Base-by-base conservation (phyloP, 2,113 vertebrate genomes). In the Reinhardtius hippoglossoides region DNA sequence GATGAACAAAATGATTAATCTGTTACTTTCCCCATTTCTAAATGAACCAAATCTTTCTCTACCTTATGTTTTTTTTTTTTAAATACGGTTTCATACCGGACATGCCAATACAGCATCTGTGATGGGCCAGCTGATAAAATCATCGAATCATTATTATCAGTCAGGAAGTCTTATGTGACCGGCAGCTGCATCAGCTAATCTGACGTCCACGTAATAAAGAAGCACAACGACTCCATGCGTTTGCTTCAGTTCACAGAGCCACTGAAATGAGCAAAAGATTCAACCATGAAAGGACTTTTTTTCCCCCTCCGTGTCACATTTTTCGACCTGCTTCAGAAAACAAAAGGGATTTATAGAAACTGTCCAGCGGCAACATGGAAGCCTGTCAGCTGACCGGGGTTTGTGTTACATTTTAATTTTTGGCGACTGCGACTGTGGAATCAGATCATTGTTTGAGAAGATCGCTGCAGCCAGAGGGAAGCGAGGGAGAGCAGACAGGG, bases 401-500 rank as follows among this genome's bases (percentile, higher is more conserved):
- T 75, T 86, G 58, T 67, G 65, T 83, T 77, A 72, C 81, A 72
- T 86, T 88, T 82, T 73, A 74, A 87, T 84, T 84, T 50, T 87
- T 83, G 81, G 76, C 84, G 77, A 12, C 37, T 40, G 13, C 3
- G 5, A 81, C 44, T 26, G 24, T 63, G 62, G 82, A 88, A 81
- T 74, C 75, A 82, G 82, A 87, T 89, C 73, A 72, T 71, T 88
- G 83, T 92, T 84, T 83, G 76, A 50, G 55, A 64, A 83, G 73
- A 87, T 57, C 76, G 58, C 74, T 80, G 78, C 69, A 88, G 87
- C 85, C 82, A 70, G 71, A 82, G 75, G 76, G 77, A 74, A 74
- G 60, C 77, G 78, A 48, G 67, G 52, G 44, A 76, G 77, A 82
- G 58, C 64, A 69, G 71, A 82, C 80, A 63, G 61, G 72, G 71